Percentiles rank a stretch among this genome's conserved stretches.
Evolutionary conservation across 2,113 vertebrate species (phyloP).

Genomic region (Peromyscus maniculatus): DNA sequence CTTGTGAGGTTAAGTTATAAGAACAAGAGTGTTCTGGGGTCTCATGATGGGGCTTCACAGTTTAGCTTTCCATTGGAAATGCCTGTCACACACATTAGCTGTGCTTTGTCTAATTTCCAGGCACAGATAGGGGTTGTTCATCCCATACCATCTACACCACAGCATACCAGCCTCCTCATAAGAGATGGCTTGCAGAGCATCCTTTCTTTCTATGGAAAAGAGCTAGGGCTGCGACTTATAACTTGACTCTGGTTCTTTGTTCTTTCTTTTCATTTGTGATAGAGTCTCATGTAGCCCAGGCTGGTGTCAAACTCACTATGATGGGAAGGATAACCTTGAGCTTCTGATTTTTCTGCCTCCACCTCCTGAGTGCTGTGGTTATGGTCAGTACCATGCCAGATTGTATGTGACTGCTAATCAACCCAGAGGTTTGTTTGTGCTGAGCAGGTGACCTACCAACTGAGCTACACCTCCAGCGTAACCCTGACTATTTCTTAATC

Average conservation of each 20-base stretch:
- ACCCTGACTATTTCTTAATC: neutral
- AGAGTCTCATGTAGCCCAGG: neutral
- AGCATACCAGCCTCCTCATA: neutral
- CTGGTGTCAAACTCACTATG: neutral
- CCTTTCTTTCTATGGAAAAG: neutral
- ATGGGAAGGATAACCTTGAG: neutral
- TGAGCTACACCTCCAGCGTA: neutral
- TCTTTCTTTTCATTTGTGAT: too few species aligned
- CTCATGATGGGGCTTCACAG: neutral
- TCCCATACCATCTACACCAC: accelerated
- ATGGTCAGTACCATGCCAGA: too few species aligned
- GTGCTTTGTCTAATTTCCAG: neutral
- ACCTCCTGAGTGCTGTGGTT: neutral
- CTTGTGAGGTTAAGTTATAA: neutral
- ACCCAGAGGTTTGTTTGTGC: accelerated
- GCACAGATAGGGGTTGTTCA: neutral
- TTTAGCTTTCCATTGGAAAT: neutral
- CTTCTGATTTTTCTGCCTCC: neutral
- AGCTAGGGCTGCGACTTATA: neutral
- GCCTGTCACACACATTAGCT: neutral
- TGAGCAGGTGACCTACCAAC: too few species aligned
- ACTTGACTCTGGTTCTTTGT: neutral
- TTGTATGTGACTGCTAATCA: too few species aligned
- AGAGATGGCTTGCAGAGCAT: accelerated
- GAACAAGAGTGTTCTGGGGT: neutral